Evolutionary conservation across 2,797 vertebrate species (phyloP).

Genomic region (Ceryle rudis): DNA sequence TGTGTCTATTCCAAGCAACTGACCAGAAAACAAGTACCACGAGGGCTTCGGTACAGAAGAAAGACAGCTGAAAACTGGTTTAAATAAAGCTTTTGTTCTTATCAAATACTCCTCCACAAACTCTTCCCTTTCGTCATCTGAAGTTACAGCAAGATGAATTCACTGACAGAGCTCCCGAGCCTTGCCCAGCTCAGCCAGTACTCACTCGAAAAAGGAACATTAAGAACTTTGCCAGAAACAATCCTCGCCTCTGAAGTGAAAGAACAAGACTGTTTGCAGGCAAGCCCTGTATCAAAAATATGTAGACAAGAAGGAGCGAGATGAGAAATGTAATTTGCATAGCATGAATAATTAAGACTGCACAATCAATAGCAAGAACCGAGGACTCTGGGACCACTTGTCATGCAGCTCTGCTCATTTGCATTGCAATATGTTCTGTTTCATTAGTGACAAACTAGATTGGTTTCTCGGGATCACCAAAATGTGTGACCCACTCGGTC

Average conservation of each 20-base stretch:
- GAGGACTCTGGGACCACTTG: constrained; percentile 51
- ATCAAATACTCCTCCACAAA: not conserved
- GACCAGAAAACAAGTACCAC: not conserved
- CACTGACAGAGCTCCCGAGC: not conserved
- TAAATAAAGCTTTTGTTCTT: constrained; percentile 25
- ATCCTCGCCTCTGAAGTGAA: constrained; percentile 26
- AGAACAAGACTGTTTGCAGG: constrained; percentile 43
- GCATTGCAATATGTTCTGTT: constrained; percentile 50
- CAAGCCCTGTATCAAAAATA: constrained; percentile 64
- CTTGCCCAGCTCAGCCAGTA: not conserved
- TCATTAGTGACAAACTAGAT: constrained; percentile 54
- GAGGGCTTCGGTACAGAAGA: not conserved
- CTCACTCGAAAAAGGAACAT: not conserved
- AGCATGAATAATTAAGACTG: constrained; percentile 63
- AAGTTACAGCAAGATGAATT: constrained; percentile 14
- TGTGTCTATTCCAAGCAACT: not conserved
- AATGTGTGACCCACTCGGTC: not conserved
- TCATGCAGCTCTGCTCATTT: constrained; percentile 38
- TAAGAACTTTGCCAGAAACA: constrained; percentile 65
- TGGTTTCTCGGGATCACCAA: not conserved
- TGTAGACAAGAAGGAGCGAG: constrained; percentile 59
- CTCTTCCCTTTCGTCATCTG: not conserved
- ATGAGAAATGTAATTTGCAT: constrained; percentile 67
- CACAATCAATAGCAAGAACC: constrained; percentile 45
- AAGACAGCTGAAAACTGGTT: not conserved